A percentile compares a stretch with the other conserved stretches of the same genome.
Conservation (phyloP, 2,797 vertebrate species). For the Coccyzus lansbergi region DNA sequence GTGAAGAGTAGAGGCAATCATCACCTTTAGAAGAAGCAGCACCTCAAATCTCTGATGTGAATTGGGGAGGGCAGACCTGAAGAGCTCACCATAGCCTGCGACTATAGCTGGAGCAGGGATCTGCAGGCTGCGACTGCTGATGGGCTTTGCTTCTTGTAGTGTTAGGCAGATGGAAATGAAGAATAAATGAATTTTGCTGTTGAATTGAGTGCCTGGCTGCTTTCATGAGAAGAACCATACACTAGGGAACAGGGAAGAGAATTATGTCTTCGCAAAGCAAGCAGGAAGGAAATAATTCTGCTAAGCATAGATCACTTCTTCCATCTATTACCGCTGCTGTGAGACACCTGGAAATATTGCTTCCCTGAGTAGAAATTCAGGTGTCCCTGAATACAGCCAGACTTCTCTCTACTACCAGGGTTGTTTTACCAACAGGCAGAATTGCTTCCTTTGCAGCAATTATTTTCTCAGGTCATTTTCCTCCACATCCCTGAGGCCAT, state of each 20-base stretch:
- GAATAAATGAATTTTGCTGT: background rate
- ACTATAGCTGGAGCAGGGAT: background rate
- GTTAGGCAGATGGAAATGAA: background rate
- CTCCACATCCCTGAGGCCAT: background rate
- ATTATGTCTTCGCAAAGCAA: background rate
- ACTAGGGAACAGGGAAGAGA: background rate
- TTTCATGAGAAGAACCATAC: background rate
- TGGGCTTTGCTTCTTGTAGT: background rate
- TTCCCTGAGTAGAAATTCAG: background rate
- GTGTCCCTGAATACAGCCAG: background rate
- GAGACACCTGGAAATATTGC: background rate
- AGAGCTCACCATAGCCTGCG: background rate
- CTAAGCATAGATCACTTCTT: background rate
- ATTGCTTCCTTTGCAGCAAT: conserved; percentile 17
- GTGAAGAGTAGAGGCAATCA: no score
- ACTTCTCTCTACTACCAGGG: background rate
- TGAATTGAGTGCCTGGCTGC: background rate
- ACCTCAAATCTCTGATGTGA: background rate
- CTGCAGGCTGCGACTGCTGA: background rate
- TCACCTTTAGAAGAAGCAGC: background rate
- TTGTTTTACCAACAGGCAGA: background rate
- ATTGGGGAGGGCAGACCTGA: background rate
- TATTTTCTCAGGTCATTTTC: conserved; percentile 45
- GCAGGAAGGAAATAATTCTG: background rate
- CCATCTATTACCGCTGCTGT: background rate